A percentile compares a stretch with the other conserved stretches of the same genome.
Evolutionary conservation across 2,888 invertebrate species (phyloP).

Genomic region (Girardia tigrina): DNA sequence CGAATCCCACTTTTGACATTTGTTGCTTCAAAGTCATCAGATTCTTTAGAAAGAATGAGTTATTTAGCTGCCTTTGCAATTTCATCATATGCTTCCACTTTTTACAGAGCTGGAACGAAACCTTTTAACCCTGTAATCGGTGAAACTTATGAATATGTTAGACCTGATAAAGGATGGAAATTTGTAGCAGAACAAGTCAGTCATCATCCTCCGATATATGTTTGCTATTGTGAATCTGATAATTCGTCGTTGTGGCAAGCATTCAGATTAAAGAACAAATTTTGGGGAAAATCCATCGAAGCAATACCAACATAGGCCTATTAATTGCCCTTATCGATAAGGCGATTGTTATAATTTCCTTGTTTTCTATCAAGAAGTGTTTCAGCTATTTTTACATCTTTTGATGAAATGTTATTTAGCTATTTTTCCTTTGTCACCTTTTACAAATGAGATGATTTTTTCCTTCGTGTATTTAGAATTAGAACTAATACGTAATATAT

Average conservation of each 20-base stretch:
- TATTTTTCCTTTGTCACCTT: too few relatives aligned
- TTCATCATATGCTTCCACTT: constrained; percentile 63
- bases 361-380: too few relatives aligned
- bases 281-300: constrained; percentile 80
- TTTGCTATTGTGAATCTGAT: constrained; percentile 64
- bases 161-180: constrained; percentile 65
- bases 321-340: too few relatives aligned
- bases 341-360: too few relatives aligned
- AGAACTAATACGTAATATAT: too few relatives aligned
- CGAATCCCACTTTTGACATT: too few relatives aligned
- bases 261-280: constrained; percentile 68
- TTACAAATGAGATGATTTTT: too few relatives aligned
- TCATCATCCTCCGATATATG: constrained; percentile 70
- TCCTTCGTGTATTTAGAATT: too few relatives aligned
- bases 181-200: constrained; percentile 69
- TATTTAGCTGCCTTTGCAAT: constrained; percentile 68
- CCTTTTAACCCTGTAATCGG: constrained; percentile 71
- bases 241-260: constrained; percentile 71
- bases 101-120: constrained; percentile 65
- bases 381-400: too few relatives aligned
- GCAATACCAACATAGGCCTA: constrained; percentile 68
- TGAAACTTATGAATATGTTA: constrained; percentile 67
- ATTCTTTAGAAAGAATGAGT: too few relatives aligned
- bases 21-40: too few relatives aligned
- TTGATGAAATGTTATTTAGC: too few relatives aligned